Evolutionary conservation across 2,888 invertebrate species (phyloP).

Genomic region (Imbricaverruca yamaguchii): DNA sequence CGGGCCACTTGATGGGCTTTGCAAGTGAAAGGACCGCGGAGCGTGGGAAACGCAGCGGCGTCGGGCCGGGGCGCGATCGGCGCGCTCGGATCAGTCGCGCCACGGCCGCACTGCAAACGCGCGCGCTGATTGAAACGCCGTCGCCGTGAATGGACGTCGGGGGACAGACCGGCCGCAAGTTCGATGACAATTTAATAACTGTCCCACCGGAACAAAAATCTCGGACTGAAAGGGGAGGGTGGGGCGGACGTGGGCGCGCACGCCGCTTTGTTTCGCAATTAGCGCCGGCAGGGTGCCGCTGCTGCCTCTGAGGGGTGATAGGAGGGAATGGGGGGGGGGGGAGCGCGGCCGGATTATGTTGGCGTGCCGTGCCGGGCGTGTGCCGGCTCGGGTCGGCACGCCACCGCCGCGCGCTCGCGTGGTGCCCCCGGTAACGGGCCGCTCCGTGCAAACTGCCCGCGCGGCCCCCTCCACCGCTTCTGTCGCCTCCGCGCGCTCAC

Average conservation of each 20-base stretch:
- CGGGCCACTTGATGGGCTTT: neutral
- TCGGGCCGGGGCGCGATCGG: neutral
- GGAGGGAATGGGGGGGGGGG: neutral
- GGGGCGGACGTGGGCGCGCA: neutral
- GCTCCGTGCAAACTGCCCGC: no score
- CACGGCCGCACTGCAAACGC: neutral
- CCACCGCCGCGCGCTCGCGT: neutral
- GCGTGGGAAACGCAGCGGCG: neutral
- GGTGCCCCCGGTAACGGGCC: neutral
- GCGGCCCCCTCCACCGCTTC: no score
- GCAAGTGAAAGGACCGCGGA: neutral
- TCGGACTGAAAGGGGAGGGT: neutral
- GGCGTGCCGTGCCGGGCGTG: conserved; percentile 4
- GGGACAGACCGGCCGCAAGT: neutral
- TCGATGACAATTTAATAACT: conserved; percentile 7
- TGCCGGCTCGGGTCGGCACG: neutral
- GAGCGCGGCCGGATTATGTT: neutral
- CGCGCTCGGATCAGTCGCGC: neutral
- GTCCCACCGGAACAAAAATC: neutral
- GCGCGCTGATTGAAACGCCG: conserved; percentile 3
- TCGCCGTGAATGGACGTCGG: neutral
- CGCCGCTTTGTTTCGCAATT: conserved; percentile 13
- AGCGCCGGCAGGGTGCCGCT: conserved; percentile 10
- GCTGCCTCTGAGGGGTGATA: neutral
- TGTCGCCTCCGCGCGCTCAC: no score